phyloP scores from a whole-genome alignment of 2,113 vertebrate species.

The Arenaria interpres region DNA sequence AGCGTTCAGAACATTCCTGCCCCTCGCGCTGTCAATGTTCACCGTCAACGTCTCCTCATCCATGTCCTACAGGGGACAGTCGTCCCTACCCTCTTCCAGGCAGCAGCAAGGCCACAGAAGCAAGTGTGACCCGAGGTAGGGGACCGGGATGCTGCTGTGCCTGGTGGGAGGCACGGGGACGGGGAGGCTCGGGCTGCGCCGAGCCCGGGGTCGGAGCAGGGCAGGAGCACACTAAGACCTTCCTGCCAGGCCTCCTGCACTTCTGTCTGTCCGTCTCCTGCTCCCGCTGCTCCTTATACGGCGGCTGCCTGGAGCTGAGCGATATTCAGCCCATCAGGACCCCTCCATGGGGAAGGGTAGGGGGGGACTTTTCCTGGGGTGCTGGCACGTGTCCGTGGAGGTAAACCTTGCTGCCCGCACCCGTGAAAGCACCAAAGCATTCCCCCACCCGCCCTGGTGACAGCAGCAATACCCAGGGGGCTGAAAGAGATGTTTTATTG shows the following conservation, averaged over 20 bases:
- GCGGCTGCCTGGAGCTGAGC: not conserved
- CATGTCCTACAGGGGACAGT: slow-evolving; percentile 70
- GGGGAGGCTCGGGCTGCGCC: not conserved
- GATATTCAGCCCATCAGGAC: not conserved
- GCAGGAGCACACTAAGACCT: not conserved
- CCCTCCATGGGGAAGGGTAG: not conserved
- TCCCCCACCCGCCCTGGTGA: not conserved
- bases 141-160: not conserved
- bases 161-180: not conserved
- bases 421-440: not conserved
- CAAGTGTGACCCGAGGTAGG: slow-evolving; percentile 20
- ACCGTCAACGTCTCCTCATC: slow-evolving; percentile 82
- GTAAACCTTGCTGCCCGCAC: not conserved
- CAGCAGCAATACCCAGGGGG: too few species aligned
- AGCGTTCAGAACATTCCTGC: not conserved
- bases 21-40: slow-evolving; percentile 67
- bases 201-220: not conserved
- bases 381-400: not conserved
- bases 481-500: not conserved
- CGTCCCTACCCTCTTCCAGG: slow-evolving; percentile 50
- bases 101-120: slow-evolving; percentile 58
- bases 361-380: not conserved
- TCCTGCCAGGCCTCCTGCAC: not conserved
- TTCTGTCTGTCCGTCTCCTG: not conserved
- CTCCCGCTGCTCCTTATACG: not conserved